Base-by-base conservation (phyloP, 2,888 invertebrate species). In the Nasonia oneida region DNA sequence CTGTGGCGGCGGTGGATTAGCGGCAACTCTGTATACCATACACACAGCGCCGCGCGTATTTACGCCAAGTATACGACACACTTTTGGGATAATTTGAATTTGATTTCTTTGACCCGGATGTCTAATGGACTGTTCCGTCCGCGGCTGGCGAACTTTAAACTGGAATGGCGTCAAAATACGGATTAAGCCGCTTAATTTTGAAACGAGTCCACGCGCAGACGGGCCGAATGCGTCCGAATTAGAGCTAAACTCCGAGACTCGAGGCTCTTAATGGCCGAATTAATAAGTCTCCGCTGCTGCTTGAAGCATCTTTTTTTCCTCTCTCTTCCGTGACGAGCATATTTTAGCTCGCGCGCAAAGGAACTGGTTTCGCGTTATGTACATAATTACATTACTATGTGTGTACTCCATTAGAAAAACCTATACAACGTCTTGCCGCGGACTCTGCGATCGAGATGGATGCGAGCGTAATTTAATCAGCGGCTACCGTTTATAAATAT, bases 61-160 rank as follows among this genome's bases (percentile, higher is more conserved):
- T 50, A 42, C 33, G 47, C 64, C 71, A 37, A 73, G 73, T 39
- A 39, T 74, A 77, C 81, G 77, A 77, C 76, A 80, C 61, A 86
- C 80, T 86, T 86, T 78, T 83, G 12, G 74, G 81, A 81, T 84
- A 79, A 87, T 87, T 87, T 85, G 75, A 84, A 83, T 85, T 87
- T 82, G 75, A 87, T 87, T 85, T 85, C 82, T 84, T 85, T 85
- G 80, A 87, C 84, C 87, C 67, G 71, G 73, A 84, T 84, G 33
- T 78, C 70, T 84, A 82, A 86, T 84, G 82, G 74, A 79, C 81
- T 33, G 70, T 42, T 57, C n/a, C 8, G n/a, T n/a, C 8, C 57
- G 23, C 8, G 57, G 57, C 37, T 50, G 37, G 82, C 61, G 76
- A 86, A 86, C 78, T 82, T 82, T 71, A 75, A 79, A 79, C 78